Evolutionary conservation across 2,888 invertebrate genomes (phyloP).

Genomic region (Mimachlamys varia): DNA sequence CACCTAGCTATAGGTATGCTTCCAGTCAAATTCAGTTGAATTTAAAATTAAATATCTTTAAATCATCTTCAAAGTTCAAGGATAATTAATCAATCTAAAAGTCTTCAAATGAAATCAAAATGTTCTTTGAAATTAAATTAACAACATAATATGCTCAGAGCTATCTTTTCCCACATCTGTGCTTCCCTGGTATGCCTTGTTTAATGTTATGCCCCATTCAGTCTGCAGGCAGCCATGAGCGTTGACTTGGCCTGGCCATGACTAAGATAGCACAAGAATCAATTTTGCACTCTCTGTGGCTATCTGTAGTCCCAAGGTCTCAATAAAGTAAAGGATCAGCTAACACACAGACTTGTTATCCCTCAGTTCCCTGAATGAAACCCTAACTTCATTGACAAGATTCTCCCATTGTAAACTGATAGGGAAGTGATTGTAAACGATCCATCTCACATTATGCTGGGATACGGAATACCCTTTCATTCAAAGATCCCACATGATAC

Average conservation of each 20-base stretch:
- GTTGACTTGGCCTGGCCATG: neutral
- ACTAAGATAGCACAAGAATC: constrained; percentile 6
- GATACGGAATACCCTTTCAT: neutral
- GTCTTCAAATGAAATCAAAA: neutral
- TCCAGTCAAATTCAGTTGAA: no score
- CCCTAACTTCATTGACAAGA: neutral
- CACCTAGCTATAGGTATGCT: no score
- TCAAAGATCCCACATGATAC: neutral
- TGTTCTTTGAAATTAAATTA: neutral
- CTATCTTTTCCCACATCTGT: neutral
- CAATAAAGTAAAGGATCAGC: constrained; percentile 7
- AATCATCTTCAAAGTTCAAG: neutral
- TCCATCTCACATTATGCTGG: neutral
- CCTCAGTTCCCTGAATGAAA: neutral
- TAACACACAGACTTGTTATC: neutral
- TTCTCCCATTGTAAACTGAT: neutral
- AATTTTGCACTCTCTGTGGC: neutral
- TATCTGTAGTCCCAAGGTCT: neutral
- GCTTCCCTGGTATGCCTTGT: neutral
- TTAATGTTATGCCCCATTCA: neutral
- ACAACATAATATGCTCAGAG: neutral
- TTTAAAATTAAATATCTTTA: no score
- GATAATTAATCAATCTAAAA: neutral
- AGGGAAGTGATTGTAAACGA: neutral
- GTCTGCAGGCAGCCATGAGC: constrained; percentile 27